Evolutionary conservation across 2,888 invertebrate species (phyloP).

Genomic region (Doris montereyensis): DNA sequence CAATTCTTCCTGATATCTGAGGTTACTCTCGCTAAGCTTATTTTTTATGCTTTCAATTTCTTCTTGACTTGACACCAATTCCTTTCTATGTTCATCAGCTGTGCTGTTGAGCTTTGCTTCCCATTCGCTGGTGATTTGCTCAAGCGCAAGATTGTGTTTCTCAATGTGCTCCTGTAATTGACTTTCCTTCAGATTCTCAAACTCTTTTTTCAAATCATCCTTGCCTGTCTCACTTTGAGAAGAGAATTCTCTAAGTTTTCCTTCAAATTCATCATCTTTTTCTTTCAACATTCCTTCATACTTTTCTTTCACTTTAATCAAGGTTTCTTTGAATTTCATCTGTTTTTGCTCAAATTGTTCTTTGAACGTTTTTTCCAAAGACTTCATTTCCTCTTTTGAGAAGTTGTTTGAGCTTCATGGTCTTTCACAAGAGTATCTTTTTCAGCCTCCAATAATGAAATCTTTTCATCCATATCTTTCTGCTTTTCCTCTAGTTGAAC

Average conservation of each 20-base stretch:
- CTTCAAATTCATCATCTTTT: conserved; percentile 60
- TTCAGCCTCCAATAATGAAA: conserved; percentile 23
- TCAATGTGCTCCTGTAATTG: conserved; percentile 52
- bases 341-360: conserved; percentile 62
- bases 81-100: conserved; percentile 11
- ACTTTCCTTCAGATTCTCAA: conserved; percentile 52
- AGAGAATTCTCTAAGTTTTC: conserved; percentile 52
- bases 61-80: conserved; percentile 26
- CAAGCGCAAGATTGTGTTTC: conserved; percentile 40
- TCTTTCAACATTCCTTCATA: conserved; percentile 60
- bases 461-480: conserved; percentile 42
- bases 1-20: not conserved
- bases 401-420: conserved; percentile 47
- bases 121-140: conserved; percentile 27
- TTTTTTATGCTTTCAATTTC: not conserved
- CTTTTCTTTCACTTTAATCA: conserved; percentile 59
- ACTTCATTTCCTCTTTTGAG: conserved; percentile 46
- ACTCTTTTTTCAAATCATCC: conserved; percentile 51
- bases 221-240: conserved; percentile 61
- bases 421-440: conserved; percentile 44
- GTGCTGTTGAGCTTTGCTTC: conserved; percentile 24
- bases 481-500: conserved; percentile 38
- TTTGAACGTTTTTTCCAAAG: conserved; percentile 53
- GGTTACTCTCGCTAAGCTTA: conserved; percentile 17
- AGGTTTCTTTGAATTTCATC: conserved; percentile 59